Conservation (phyloP, 2,888 invertebrate species). For the Ophraella communa region DNA sequence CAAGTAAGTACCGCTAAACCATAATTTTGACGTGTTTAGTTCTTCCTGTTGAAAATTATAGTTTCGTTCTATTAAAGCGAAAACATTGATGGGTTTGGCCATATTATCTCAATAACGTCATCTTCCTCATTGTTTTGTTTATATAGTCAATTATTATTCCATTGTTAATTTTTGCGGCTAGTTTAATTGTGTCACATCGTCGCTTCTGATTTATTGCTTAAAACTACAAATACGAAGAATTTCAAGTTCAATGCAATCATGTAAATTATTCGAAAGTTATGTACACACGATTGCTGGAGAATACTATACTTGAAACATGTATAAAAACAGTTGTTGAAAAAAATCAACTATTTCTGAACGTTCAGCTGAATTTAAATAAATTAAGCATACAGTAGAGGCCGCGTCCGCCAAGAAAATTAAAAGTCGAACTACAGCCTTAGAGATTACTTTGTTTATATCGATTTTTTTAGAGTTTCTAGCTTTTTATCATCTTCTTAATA, state of each 20-base stretch:
- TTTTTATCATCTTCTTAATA: no score
- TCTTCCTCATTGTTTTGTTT: constrained; percentile 18
- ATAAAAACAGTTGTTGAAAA: no score
- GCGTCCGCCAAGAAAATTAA: no score
- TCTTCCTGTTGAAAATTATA: neutral
- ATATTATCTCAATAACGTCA: constrained; percentile 12
- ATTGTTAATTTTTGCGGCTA: constrained; percentile 23
- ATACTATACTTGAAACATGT: no score
- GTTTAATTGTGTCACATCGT: constrained; percentile 21
- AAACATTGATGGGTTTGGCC: constrained; percentile 7
- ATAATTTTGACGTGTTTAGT: neutral
- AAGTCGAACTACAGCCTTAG: no score
- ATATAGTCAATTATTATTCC: constrained; percentile 11
- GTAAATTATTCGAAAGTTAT: no score
- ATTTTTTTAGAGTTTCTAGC: no score
- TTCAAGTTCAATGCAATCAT: constrained; percentile 1
- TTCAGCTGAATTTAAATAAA: no score
- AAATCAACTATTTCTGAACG: no score
- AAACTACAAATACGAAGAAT: neutral
- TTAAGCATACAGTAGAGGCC: no score
- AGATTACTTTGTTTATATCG: no score
- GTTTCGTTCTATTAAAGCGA: neutral
- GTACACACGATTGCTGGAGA: no score
- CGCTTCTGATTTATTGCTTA: constrained; percentile 17
- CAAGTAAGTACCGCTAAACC: neutral